Percentiles rank a stretch among this genome's conserved stretches.
Evolutionary conservation across 2,113 vertebrate genomes (phyloP).

Genomic region (Macroglossus sobrinus): DNA sequence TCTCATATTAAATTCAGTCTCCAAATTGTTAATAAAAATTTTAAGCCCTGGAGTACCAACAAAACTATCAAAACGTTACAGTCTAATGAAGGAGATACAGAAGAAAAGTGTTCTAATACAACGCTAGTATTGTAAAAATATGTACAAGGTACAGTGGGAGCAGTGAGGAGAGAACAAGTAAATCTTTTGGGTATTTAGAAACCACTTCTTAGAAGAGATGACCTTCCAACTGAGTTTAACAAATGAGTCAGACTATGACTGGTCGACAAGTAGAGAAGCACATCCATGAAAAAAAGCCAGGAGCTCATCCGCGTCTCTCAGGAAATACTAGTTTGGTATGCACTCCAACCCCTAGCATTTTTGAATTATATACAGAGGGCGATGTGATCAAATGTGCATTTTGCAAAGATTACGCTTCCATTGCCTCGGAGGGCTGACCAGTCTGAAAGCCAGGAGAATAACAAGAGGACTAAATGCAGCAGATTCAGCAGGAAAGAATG

Average conservation of each 20-base stretch:
- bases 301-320: neutral
- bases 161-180: neutral
- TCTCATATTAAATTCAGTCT: neutral
- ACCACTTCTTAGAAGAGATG: neutral
- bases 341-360: neutral
- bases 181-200: neutral
- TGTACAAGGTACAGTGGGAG: neutral
- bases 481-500: no score
- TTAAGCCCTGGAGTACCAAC: neutral
- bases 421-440: rapidly evolving
- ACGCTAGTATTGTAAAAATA: neutral
- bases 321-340: neutral
- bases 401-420: neutral
- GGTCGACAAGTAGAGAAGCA: neutral
- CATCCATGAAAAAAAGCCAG: neutral
- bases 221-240: neutral
- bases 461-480: neutral
- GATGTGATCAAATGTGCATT: neutral
- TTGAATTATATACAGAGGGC: neutral
- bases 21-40: neutral
- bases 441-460: neutral
- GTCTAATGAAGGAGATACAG: neutral
- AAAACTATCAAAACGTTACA: neutral
- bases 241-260: neutral
- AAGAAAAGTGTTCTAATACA: neutral